phyloP scores from a whole-genome alignment of 2,888 invertebrate species.

The Caenorhabditis sulstoni region DNA sequence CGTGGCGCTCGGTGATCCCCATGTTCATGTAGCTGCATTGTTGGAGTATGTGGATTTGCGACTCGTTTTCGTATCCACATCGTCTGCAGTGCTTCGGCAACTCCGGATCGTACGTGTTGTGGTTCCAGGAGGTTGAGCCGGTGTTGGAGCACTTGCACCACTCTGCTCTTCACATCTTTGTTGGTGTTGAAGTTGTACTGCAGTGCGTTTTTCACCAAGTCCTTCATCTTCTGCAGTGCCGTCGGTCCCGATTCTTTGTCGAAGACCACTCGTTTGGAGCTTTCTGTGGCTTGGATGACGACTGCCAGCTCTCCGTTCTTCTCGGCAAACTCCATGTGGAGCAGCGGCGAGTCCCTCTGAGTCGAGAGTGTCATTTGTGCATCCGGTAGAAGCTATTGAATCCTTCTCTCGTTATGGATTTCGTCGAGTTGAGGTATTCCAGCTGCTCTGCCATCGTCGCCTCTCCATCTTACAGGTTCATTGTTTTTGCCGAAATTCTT shows the following conservation, averaged over 20 bases:
- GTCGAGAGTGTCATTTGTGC: no score
- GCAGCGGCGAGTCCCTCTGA: no score
- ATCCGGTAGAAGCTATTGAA: no score
- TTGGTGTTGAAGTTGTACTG: no score
- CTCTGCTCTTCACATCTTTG: no score
- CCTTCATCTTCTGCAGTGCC: no score
- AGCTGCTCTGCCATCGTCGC: background rate
- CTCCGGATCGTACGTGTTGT: background rate
- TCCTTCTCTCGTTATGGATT: slow-evolving; percentile 17
- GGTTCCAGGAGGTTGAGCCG: slow-evolving; percentile 3
- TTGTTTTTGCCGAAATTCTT: no score
- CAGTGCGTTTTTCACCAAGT: slow-evolving; percentile 4
- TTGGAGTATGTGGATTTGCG: slow-evolving; percentile 11
- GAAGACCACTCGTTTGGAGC: no score
- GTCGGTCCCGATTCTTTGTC: no score
- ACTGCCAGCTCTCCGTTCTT: slow-evolving; percentile 1
- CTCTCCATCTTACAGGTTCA: background rate
- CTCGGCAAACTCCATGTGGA: background rate
- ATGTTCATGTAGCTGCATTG: background rate
- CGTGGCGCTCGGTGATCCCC: background rate
- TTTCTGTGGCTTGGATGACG: no score
- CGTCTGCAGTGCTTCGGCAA: background rate
- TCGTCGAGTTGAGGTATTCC: background rate
- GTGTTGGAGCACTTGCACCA: no score
- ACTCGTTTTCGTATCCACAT: background rate